phyloP scores from a whole-genome alignment of 2,113 vertebrate species.

The Vulpes ferrilata region DNA sequence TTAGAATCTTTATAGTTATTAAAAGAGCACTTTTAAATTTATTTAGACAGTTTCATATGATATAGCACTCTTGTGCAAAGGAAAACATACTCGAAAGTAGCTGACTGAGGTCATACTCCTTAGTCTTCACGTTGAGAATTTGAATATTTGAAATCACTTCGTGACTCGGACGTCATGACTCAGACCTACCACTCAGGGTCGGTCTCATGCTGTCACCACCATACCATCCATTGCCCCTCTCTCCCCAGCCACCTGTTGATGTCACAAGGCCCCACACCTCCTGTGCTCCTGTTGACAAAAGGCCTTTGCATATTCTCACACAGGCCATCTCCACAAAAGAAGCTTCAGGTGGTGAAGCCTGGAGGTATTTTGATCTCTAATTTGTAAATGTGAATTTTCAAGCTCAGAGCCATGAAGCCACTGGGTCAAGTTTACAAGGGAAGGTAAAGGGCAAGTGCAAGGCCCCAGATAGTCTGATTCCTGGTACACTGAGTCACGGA shows the following conservation, averaged over 20 bases:
- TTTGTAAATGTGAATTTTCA: conserved; percentile 25
- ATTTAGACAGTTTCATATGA: conserved; percentile 71
- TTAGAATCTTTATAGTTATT: conserved; percentile 63
- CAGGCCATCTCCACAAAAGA: not conserved
- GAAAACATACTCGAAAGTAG: conserved; percentile 67
- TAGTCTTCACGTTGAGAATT: conserved; percentile 36
- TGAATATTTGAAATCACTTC: not conserved
- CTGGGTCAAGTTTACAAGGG: not conserved
- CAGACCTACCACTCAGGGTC: not conserved
- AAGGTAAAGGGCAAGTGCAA: not conserved
- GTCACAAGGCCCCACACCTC: not conserved
- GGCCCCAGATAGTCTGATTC: not conserved
- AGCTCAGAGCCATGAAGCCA: not conserved
- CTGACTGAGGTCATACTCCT: conserved; percentile 38
- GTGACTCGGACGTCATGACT: not conserved
- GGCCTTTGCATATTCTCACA: not conserved
- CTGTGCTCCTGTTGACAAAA: not conserved
- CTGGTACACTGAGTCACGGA: not conserved
- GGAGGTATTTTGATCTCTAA: conserved; percentile 7
- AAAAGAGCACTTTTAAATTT: conserved; percentile 72
- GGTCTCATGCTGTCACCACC: not conserved
- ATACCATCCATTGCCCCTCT: not conserved
- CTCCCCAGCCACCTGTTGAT: not conserved
- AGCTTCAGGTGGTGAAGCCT: not conserved
- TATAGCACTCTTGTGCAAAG: conserved; percentile 59